Evolutionary conservation across 35 echinoderm and acorn worm genomes (phyloP).

Genomic region (Ophiothrix spiculata): DNA sequence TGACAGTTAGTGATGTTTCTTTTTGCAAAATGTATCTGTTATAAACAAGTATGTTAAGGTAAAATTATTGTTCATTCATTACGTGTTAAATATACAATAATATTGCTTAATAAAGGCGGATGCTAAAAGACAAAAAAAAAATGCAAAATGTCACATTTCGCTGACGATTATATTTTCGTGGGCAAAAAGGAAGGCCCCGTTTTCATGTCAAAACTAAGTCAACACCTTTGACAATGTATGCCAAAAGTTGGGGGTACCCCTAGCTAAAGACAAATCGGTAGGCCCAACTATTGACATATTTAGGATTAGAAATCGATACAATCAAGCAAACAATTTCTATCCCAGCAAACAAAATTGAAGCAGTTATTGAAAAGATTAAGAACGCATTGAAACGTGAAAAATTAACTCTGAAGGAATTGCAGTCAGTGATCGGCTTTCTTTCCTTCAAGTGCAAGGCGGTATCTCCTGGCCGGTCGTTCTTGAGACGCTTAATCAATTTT

Average conservation of each 20-base stretch:
- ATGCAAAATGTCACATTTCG: no score
- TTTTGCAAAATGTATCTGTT: no score
- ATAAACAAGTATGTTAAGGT: no score
- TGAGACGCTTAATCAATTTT: constrained; percentile 34
- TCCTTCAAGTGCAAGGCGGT: constrained; percentile 52
- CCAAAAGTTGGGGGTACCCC: constrained; percentile 1
- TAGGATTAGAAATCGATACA: constrained; percentile 35
- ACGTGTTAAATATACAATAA: no score
- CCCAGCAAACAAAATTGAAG: constrained; percentile 8
- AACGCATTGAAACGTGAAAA: constrained; percentile 6
- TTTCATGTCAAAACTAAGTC: no score
- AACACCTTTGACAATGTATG: not conserved
- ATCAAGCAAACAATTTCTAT: not conserved
- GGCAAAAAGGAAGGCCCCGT: no score
- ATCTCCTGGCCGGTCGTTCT: constrained; percentile 31
- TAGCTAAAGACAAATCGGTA: constrained; percentile 22
- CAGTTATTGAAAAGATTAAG: not conserved
- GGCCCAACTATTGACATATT: constrained; percentile 20
- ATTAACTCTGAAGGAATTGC: constrained; percentile 32
- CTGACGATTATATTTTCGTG: no score
- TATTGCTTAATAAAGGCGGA: no score
- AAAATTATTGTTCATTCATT: no score
- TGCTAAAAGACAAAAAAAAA: no score
- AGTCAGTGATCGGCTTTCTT: constrained; percentile 32
- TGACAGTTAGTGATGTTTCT: no score